Conservation (phyloP, 53 echinoderm and acorn worm species). For the Arbacia lixula region DNA sequence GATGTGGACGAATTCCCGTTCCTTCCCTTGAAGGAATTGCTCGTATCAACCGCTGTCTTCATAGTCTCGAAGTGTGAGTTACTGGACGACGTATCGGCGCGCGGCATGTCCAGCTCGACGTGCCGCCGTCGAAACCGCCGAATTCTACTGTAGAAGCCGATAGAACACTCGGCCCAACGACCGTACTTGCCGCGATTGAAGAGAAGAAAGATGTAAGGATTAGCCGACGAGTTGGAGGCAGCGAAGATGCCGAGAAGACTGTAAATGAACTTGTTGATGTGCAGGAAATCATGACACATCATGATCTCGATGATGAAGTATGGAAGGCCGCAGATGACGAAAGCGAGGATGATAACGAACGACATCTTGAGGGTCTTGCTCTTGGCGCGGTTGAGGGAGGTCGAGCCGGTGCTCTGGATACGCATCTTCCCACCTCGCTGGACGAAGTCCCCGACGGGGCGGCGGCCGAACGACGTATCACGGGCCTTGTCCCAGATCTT, state of each 20-base stretch:
- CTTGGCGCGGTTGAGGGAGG: conserved; percentile 82
- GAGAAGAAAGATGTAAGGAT: conserved; percentile 90
- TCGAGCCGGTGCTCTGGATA: conserved; percentile 84
- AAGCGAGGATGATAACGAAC: conserved; percentile 79
- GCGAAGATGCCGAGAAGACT: conserved; percentile 92
- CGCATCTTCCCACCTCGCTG: conserved; percentile 73
- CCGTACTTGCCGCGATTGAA: conserved; percentile 70
- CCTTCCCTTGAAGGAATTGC: conserved; percentile 11
- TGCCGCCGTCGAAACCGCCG: conserved; percentile 11
- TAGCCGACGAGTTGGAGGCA: conserved; percentile 88
- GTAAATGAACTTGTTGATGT: conserved; percentile 70
- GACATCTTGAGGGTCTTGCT: conserved; percentile 96
- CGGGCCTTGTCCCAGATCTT: conserved; percentile 95
- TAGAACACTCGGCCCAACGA: conserved; percentile 38
- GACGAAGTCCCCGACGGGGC: conserved; percentile 44
- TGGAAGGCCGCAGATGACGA: conserved; percentile 87
- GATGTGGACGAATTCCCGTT: not conserved
- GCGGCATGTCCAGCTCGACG: conserved; percentile 20
- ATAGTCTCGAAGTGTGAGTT: conserved; percentile 38
- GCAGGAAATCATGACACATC: conserved; percentile 54
- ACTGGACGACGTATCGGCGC: conserved; percentile 16
- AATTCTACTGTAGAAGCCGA: not conserved
- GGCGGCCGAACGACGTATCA: conserved; percentile 68
- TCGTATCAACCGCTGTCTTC: conserved; percentile 28
- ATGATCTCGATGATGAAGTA: conserved; percentile 89